phyloP scores from a whole-genome alignment of 2,888 invertebrate species.

The Megaustenia siamemsis region DNA sequence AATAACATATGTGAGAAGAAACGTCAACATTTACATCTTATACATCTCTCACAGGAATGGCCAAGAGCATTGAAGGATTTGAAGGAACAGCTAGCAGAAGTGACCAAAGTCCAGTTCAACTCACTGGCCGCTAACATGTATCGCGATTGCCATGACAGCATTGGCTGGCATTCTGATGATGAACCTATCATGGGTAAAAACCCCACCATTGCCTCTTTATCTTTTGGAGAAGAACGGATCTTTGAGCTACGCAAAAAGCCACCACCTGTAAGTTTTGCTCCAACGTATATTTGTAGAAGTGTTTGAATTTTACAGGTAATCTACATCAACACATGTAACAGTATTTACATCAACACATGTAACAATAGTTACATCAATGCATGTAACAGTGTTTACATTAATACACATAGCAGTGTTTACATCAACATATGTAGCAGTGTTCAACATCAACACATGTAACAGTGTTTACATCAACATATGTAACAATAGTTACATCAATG shows the following conservation, averaged over 20 bases:
- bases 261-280: conserved; percentile 65
- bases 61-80: conserved; percentile 69
- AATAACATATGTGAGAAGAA: background rate
- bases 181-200: conserved; percentile 78
- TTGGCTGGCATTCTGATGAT: conserved; percentile 81
- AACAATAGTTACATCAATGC: too few species aligned
- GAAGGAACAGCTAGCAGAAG: conserved; percentile 74
- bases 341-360: too few species aligned
- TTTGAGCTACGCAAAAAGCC: conserved; percentile 80
- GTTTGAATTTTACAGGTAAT: too few species aligned
- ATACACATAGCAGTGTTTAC: too few species aligned
- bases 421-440: too few species aligned
- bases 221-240: conserved; percentile 79
- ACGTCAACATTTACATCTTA: background rate
- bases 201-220: conserved; percentile 80
- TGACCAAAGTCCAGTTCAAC: conserved; percentile 80
- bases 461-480: too few species aligned
- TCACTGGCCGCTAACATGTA: conserved; percentile 81
- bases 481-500: too few species aligned
- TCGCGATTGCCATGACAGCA: conserved; percentile 81
- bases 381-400: too few species aligned
- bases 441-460: too few species aligned
- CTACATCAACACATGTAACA: too few species aligned
- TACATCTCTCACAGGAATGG: conserved; percentile 73
- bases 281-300: background rate